phyloP scores from a whole-genome alignment of 2,113 vertebrate genomes.

The Epinephelus cyanopodus region DNA sequence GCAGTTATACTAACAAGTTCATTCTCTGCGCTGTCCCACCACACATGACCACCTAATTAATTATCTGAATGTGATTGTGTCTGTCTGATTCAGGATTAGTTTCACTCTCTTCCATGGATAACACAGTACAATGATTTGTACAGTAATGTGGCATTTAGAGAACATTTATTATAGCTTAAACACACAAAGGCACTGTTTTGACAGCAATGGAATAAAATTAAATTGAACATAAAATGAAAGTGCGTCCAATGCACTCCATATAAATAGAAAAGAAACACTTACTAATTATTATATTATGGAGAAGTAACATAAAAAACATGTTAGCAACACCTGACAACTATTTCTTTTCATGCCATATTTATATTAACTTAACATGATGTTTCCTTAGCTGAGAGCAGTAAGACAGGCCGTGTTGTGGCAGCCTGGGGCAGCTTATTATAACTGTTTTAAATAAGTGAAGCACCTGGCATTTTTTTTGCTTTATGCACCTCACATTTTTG shows the following conservation, averaged over 20 bases:
- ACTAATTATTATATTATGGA: background rate
- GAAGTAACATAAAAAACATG: background rate
- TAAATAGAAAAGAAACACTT: background rate
- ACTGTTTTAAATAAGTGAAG: too few relatives aligned
- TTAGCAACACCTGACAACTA: background rate
- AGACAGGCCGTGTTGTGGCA: too few relatives aligned
- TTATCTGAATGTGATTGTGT: constrained; percentile 35
- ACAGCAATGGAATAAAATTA: background rate
- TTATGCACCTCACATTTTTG: too few relatives aligned
- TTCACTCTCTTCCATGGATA: background rate
- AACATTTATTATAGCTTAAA: background rate
- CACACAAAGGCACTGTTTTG: background rate
- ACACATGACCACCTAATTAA: constrained; percentile 47
- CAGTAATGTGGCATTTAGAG: background rate
- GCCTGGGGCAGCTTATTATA: too few relatives aligned
- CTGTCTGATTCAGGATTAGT: background rate
- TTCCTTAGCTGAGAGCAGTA: background rate
- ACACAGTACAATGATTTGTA: background rate
- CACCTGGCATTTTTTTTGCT: too few relatives aligned
- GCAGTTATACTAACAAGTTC: constrained; percentile 62
- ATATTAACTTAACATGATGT: background rate
- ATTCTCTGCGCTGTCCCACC: constrained; percentile 14
- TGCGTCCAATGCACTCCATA: background rate
- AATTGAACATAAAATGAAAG: too few relatives aligned
- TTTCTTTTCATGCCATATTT: background rate